phyloP scores from a whole-genome alignment of 2,797 vertebrate genomes.

The Hemibagrus guttatus region DNA sequence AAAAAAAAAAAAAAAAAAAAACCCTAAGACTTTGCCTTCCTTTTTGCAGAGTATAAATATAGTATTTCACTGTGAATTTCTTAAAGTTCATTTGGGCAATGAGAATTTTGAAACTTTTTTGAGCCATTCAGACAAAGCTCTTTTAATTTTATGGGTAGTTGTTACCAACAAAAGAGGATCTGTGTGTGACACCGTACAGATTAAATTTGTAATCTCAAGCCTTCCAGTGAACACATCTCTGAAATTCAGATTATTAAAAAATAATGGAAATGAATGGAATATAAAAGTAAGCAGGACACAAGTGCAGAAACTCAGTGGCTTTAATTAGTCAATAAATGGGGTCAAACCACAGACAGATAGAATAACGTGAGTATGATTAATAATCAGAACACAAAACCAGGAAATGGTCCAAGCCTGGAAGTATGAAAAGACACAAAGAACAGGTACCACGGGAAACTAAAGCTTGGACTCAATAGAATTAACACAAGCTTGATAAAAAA shows the following conservation, averaged over 20 bases:
- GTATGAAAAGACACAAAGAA: background rate
- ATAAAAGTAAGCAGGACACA: background rate
- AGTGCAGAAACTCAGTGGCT: background rate
- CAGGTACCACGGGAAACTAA: background rate
- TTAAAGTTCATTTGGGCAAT: background rate
- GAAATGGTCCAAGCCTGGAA: background rate
- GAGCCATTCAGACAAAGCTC: background rate
- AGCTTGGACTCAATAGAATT: background rate
- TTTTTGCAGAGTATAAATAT: conserved; percentile 15
- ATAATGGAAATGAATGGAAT: background rate
- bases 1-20: background rate
- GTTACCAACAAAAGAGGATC: background rate
- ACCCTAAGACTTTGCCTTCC: background rate
- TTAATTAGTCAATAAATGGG: background rate
- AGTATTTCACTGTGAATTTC: background rate
- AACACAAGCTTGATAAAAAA: background rate
- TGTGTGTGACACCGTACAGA: background rate
- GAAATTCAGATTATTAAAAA: conserved; percentile 12
- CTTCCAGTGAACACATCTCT: background rate
- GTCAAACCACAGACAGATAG: background rate
- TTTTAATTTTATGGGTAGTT: background rate
- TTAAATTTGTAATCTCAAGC: background rate
- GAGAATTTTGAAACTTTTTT: background rate
- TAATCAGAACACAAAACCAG: background rate
- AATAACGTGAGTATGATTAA: background rate